phyloP scores from a whole-genome alignment of 2,888 invertebrate species.

The Cantharis rufa region DNA sequence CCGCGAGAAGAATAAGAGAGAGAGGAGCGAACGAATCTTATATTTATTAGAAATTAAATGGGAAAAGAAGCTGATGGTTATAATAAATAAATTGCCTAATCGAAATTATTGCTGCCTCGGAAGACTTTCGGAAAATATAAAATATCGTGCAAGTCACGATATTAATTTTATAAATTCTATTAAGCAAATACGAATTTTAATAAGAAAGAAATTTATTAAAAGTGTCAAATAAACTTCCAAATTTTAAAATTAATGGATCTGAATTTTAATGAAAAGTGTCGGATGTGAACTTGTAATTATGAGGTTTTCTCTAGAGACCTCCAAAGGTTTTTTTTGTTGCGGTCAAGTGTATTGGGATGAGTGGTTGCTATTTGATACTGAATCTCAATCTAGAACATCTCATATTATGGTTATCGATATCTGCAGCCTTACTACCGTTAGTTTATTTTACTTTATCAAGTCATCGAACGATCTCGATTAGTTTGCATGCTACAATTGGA shows the following conservation, averaged over 20 bases:
- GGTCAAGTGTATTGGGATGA: conserved; percentile 31
- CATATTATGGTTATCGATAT: conserved; percentile 31
- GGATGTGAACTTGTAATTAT: conserved; percentile 22
- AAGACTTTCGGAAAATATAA: conserved; percentile 7
- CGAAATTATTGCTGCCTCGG: conserved; percentile 5
- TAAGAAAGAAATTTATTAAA: conserved; percentile 19
- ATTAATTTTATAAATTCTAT: conserved; percentile 19
- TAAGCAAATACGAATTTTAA: conserved; percentile 20
- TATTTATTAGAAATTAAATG: conserved; percentile 5
- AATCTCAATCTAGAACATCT: conserved; percentile 35
- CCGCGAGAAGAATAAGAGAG: background rate
- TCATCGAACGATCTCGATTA: background rate
- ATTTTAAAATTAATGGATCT: conserved; percentile 12
- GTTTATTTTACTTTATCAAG: background rate
- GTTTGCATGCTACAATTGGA: background rate
- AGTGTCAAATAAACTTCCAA: conserved; percentile 10
- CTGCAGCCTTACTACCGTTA: conserved; percentile 9
- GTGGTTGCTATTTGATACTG: conserved; percentile 35
- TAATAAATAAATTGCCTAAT: conserved; percentile 4
- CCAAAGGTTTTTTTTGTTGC: conserved; percentile 20
- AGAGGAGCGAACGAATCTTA: background rate
- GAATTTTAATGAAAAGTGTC: conserved; percentile 23
- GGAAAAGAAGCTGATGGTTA: background rate
- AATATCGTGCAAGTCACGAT: conserved; percentile 20
- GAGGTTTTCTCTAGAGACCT: conserved; percentile 27